Evolutionary conservation across 2,113 vertebrate genomes (phyloP).

Genomic region (Chaetodon auriga): DNA sequence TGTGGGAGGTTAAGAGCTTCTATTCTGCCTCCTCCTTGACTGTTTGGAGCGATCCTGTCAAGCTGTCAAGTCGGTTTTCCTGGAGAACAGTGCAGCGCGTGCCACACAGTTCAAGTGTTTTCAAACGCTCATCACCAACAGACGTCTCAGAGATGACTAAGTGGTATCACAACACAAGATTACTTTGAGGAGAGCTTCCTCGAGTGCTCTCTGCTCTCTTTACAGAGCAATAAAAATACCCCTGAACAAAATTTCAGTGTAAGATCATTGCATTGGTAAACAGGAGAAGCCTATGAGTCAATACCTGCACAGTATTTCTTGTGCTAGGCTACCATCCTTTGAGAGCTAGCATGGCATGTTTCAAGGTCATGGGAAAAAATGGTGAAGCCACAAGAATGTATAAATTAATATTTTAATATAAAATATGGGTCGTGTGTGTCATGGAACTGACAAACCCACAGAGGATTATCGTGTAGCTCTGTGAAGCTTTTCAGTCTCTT

Average conservation of each 20-base stretch:
- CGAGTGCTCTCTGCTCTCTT: conserved; percentile 9
- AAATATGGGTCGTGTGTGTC: no score
- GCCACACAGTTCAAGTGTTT: conserved; percentile 61
- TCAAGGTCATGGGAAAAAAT: no score
- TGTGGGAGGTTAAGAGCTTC: conserved; percentile 67
- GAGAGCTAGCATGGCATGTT: not conserved
- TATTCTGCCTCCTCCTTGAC: conserved; percentile 64
- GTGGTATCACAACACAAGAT: conserved; percentile 27
- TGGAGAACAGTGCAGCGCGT: conserved; percentile 15
- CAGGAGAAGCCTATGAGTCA: not conserved
- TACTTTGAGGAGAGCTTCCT: conserved; percentile 39
- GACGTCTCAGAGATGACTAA: conserved; percentile 46
- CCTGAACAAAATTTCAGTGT: not conserved
- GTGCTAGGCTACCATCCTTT: not conserved
- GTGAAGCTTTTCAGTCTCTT: no score
- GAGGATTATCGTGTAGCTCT: no score
- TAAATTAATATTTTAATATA: no score
- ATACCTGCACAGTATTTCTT: not conserved
- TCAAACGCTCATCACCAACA: conserved; percentile 47
- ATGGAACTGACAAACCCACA: no score
- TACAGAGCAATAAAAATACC: conserved; percentile 3
- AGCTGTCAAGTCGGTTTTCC: conserved; percentile 48
- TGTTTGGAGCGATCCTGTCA: conserved; percentile 63
- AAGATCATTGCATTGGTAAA: not conserved
- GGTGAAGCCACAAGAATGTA: no score